Conservation (phyloP, 2,888 invertebrate genomes). For the Sinotaia quadrata region DNA sequence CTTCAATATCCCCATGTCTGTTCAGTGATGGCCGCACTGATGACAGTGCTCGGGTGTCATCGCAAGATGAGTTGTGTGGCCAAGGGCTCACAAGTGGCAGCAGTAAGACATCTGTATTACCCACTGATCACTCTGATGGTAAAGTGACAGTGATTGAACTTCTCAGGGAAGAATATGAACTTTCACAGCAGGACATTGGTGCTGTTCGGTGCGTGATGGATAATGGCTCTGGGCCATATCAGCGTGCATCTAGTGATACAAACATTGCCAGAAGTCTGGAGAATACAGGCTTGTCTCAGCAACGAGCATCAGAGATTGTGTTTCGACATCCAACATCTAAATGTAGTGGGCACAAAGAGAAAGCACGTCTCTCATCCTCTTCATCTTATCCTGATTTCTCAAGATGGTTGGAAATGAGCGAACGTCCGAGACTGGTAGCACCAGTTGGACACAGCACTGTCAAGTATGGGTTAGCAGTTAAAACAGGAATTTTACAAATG, state of each 20-base stretch:
- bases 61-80: not conserved
- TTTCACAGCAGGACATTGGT: conserved; percentile 24
- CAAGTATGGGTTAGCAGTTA: conserved; percentile 52
- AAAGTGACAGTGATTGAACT: conserved; percentile 62
- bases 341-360: conserved; percentile 21
- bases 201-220: conserved; percentile 11
- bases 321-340: conserved; percentile 1
- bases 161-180: conserved; percentile 55
- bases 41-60: not conserved
- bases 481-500: too few relatives aligned
- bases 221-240: conserved; percentile 26
- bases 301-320: conserved; percentile 17
- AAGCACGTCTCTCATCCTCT: conserved; percentile 45
- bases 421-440: conserved; percentile 57
- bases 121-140: conserved; percentile 35
- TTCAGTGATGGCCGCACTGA: not conserved
- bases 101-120: too few relatives aligned
- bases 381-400: conserved; percentile 61
- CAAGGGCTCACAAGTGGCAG: not conserved
- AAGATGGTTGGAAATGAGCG: conserved; percentile 40
- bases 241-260: conserved; percentile 59
- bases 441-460: conserved; percentile 63
- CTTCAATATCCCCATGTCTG: not conserved
- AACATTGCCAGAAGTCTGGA: conserved; percentile 43
- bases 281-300: conserved; percentile 24